Percentiles rank a stretch among this genome's conserved stretches.
phyloP scores from a whole-genome alignment of 1,140 invertebrate genomes.

The Triops cancriformis region DNA sequence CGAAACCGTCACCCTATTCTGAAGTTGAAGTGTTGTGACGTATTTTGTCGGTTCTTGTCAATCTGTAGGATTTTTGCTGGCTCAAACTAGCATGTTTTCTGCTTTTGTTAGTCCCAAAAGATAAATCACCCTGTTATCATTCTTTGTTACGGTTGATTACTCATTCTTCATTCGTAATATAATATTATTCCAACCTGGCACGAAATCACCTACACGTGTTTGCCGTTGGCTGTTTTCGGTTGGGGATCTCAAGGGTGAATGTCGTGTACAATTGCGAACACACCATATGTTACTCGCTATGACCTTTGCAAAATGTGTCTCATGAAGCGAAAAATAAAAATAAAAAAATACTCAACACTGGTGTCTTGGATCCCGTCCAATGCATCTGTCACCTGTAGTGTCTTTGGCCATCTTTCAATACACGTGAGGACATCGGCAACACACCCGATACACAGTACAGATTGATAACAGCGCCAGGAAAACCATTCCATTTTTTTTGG shows the following conservation, averaged over 20 bases:
- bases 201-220: not conserved
- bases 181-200: no score
- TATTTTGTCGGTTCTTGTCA: no score
- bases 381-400: not conserved
- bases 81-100: no score
- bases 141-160: no score
- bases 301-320: not conserved
- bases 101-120: no score
- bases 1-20: no score
- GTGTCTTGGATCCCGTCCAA: not conserved
- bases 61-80: no score
- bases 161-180: no score
- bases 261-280: not conserved
- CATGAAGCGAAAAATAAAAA: not conserved
- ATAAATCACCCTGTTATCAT: no score
- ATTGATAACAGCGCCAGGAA: not conserved
- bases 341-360: no score
- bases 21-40: no score
- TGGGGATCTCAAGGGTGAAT: not conserved
- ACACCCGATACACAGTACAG: not conserved
- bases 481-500: no score
- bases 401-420: not conserved
- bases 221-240: not conserved
- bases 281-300: not conserved
- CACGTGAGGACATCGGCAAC: not conserved